Base-by-base conservation (phyloP, 1,140 invertebrate genomes). In the Riptortus pedestris region DNA sequence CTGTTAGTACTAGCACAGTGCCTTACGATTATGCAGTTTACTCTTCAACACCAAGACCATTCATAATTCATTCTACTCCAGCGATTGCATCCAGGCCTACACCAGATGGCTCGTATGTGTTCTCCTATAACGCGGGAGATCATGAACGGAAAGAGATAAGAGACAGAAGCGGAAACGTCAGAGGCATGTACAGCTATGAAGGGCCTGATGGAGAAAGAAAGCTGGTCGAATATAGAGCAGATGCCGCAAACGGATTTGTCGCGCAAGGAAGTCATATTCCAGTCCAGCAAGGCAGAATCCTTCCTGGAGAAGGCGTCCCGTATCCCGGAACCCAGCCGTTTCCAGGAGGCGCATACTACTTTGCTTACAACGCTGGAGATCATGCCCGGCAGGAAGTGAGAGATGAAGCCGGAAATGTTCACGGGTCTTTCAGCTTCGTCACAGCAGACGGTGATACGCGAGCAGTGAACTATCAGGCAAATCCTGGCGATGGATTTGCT, bases 351-450 rank as follows among this genome's bases (percentile, higher is more conserved):
- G 68, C 70, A 1, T 73, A 72, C 58, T 63, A 62, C 24, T 73
- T 71, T 60, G 65, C 65, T 2, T 73, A 70, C 55, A 60, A 66
- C 57, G 67, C 70, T 14, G 68, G 67, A 20, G 68, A 68, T 14
- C 66, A 70, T 48, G 62, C 67, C n/a, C 60, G 70, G 16, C 24
- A 68, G 18, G 72, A 72, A 67, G 20, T 31, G 5, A 60, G 69
- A 11, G 72, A 73, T 62, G 65, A 67, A 0, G 55, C 60, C 52
- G 71, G 71, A 11, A 73, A 72, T 47, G 70, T 73, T 11, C 38
- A 66, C 2, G 72, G 72, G 0, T 62, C 47, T 18, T 73, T 68
- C 62, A 64, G 67, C 4, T 72, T 66, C 59, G 33, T 71, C 9
- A 16, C 38, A 5, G 47, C 20, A 5, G 71, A 72, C 31, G 71